Evolutionary conservation across 2,797 vertebrate species (phyloP).

Genomic region (Mus minutoides): DNA sequence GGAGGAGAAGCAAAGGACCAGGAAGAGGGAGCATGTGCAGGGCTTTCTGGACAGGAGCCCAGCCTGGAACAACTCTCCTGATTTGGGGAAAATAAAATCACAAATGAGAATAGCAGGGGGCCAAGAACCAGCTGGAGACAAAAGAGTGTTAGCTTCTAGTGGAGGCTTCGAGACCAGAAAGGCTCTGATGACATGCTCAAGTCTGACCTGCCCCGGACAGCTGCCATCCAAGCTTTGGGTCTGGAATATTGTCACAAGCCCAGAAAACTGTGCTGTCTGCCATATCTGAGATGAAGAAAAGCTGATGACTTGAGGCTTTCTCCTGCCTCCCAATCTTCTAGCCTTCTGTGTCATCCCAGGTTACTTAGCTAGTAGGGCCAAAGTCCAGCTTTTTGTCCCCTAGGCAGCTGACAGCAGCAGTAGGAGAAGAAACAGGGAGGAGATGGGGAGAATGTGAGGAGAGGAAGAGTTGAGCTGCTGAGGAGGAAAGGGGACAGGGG

Average conservation of each 20-base stretch:
- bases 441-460: no score
- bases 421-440: neutral
- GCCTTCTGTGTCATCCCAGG: neutral
- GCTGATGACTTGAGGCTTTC: neutral
- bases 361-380: neutral
- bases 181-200: constrained; percentile 42
- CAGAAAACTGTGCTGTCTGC: neutral
- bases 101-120: constrained; percentile 58
- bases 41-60: constrained; percentile 72
- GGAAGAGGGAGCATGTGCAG: constrained; percentile 44
- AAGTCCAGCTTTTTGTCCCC: neutral
- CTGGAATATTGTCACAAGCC: neutral
- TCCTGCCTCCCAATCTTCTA: neutral
- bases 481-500: neutral
- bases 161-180: constrained; percentile 50
- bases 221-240: neutral
- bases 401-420: neutral
- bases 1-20: constrained; percentile 31
- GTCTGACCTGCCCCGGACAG: constrained; percentile 53
- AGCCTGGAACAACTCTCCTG: constrained; percentile 47
- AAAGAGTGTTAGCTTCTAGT: constrained; percentile 49
- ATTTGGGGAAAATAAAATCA: constrained; percentile 68
- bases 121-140: constrained; percentile 69
- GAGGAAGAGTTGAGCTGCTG: neutral
- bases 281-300: neutral